These are phyloP conservation scores for Laticauda colubrina DNA, from an alignment of 2,113 vertebrate species.

Conservation along the genomic window DNA sequence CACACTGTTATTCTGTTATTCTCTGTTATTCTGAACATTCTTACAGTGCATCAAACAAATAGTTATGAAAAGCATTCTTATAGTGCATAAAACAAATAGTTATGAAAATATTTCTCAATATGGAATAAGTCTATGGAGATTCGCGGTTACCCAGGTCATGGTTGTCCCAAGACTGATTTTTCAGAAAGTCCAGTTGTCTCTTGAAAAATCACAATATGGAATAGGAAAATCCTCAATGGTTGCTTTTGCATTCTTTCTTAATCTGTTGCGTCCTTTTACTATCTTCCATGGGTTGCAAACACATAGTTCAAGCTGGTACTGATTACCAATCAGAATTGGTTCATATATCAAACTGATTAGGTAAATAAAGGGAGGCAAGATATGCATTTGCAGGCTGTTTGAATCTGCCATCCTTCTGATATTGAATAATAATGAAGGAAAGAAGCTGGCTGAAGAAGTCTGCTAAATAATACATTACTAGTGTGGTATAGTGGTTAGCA, in stretches of 20 bases:
- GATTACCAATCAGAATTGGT: not conserved
- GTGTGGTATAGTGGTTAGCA: not conserved
- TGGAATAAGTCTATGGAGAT: not conserved
- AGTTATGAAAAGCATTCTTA: constrained; percentile 2
- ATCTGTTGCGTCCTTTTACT: not conserved
- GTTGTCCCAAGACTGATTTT: too few species aligned
- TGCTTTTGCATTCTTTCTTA: not conserved
- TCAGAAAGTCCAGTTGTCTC: too few species aligned
- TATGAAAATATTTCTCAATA: constrained; percentile 8
- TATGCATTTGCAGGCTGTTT: not conserved
- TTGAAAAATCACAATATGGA: not conserved
- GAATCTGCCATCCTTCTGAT: not conserved
- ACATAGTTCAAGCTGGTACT: not conserved
- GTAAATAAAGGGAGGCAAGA: not conserved
- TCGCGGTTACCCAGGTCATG: too few species aligned
- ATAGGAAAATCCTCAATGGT: not conserved
- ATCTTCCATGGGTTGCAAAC: not conserved
- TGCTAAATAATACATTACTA: not conserved
- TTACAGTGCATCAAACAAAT: not conserved
- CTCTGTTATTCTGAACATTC: not conserved
- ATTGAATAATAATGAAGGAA: not conserved
- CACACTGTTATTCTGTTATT: not conserved
- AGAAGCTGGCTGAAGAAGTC: not conserved
- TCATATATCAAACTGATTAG: not conserved
- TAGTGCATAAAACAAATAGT: not conserved